A percentile compares a stretch with the other conserved stretches of the same genome.
phyloP scores from a whole-genome alignment of 2,888 invertebrate genomes.

The Aplocera efformata region DNA sequence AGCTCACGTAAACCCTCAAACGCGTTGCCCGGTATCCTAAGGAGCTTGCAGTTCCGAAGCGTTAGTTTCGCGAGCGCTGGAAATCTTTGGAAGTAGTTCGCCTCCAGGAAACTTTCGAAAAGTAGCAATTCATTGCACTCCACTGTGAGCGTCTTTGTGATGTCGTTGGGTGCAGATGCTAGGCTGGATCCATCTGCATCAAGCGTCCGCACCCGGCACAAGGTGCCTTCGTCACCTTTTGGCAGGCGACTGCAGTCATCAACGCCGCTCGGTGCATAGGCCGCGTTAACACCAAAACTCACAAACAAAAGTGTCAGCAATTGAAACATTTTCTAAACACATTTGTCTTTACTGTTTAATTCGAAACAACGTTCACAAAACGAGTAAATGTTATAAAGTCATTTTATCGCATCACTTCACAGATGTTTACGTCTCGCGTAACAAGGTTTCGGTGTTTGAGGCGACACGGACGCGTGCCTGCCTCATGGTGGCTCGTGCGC shows the following conservation, averaged over 20 bases:
- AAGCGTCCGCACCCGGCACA: slow-evolving; percentile 85
- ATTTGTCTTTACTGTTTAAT: slow-evolving; percentile 57
- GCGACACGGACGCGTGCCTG: slow-evolving; percentile 61
- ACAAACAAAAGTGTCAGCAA: slow-evolving; percentile 74
- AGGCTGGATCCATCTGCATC: slow-evolving; percentile 85
- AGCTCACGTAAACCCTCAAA: slow-evolving; percentile 91
- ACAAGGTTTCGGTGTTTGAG: slow-evolving; percentile 49
- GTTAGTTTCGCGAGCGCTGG: slow-evolving; percentile 87
- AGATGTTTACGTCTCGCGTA: slow-evolving; percentile 70
- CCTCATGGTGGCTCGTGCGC: slow-evolving; percentile 68
- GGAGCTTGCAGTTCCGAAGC: slow-evolving; percentile 89
- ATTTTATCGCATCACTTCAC: slow-evolving; percentile 58
- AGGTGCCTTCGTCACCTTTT: slow-evolving; percentile 77
- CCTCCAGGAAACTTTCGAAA: slow-evolving; percentile 88
- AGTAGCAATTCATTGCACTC: slow-evolving; percentile 89
- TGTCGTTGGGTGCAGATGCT: slow-evolving; percentile 82
- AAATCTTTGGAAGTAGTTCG: slow-evolving; percentile 87
- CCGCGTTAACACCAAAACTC: slow-evolving; percentile 73
- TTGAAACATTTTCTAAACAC: slow-evolving; percentile 75
- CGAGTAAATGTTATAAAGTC: slow-evolving; percentile 42
- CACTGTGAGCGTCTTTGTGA: slow-evolving; percentile 86
- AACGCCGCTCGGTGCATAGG: slow-evolving; percentile 64
- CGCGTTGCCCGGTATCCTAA: slow-evolving; percentile 87
- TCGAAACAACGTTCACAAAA: slow-evolving; percentile 48
- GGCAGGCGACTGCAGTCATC: slow-evolving; percentile 61